A percentile compares a stretch with the other conserved stretches of the same genome.
Evolutionary conservation across 2,888 invertebrate species (phyloP).

Genomic region (Parnassius apollo): DNA sequence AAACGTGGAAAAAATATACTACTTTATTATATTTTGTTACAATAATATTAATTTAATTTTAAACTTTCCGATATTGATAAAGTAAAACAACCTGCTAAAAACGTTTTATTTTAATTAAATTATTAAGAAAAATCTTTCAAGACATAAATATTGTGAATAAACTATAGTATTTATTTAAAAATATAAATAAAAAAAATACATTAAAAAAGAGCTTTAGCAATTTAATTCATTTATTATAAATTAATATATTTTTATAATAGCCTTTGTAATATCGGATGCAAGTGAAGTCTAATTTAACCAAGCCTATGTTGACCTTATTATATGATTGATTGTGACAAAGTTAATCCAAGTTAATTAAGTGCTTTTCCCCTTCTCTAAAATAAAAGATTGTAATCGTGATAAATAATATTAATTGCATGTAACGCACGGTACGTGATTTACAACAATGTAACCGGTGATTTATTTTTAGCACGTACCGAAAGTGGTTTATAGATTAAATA

Average conservation of each 20-base stretch:
- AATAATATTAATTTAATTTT: too few relatives aligned
- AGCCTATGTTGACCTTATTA: conserved; percentile 48
- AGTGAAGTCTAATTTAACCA: conserved; percentile 39
- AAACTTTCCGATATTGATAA: too few relatives aligned
- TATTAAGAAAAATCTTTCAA: too few relatives aligned
- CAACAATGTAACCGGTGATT: conserved; percentile 15
- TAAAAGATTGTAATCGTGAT: conserved; percentile 57
- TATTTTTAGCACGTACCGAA: conserved; percentile 15
- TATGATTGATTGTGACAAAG: conserved; percentile 72
- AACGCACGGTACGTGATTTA: conserved; percentile 26
- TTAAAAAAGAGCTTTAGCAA: too few relatives aligned
- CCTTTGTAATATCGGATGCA: conserved; percentile 2
- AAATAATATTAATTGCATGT: conserved; percentile 56
- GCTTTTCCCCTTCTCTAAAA: conserved; percentile 44
- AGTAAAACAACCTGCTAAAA: too few relatives aligned
- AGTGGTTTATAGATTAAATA: conserved; percentile 6
- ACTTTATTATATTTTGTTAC: too few relatives aligned
- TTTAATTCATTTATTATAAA: too few relatives aligned
- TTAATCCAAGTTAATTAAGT: conserved; percentile 41
- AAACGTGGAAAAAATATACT: too few relatives aligned
- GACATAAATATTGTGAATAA: too few relatives aligned
- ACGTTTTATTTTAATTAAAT: too few relatives aligned
- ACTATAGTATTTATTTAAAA: too few relatives aligned
- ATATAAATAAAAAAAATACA: too few relatives aligned
- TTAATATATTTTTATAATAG: neutral